Percentiles rank a stretch among this genome's conserved stretches.
phyloP scores from a whole-genome alignment of 2,113 vertebrate genomes.

The Fukomys damarensis region DNA sequence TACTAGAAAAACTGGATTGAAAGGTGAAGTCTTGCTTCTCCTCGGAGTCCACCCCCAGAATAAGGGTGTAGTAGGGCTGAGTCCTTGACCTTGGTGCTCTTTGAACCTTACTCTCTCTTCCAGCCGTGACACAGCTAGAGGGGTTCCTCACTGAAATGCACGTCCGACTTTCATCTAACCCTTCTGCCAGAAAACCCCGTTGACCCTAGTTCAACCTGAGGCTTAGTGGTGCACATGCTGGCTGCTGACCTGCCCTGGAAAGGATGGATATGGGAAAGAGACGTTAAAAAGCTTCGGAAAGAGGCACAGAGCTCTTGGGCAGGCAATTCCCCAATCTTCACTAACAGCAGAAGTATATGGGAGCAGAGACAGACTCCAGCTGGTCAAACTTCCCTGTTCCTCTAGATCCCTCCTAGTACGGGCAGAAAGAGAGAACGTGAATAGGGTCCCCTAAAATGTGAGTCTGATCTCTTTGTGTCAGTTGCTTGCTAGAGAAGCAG shows the following conservation, averaged over 20 bases:
- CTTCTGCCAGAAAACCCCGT: neutral
- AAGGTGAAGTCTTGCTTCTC: neutral
- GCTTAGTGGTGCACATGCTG: accelerated
- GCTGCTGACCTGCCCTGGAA: neutral
- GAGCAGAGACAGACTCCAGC: neutral
- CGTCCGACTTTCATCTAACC: neutral
- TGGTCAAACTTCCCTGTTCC: neutral
- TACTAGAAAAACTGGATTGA: neutral
- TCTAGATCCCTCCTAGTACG: neutral
- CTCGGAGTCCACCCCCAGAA: neutral
- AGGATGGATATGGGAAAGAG: neutral
- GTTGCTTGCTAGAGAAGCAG: neutral
- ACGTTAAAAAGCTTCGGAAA: neutral
- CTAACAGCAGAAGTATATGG: neutral
- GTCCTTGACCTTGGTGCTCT: neutral
- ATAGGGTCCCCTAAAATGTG: neutral
- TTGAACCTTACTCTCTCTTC: neutral
- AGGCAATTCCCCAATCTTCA: neutral
- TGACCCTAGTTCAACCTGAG: neutral
- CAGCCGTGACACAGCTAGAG: neutral
- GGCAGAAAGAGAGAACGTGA: neutral
- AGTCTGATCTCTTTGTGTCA: neutral
- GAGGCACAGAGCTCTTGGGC: neutral
- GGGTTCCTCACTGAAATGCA: neutral
- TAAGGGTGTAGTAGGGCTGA: neutral